Conservation (phyloP, 1,140 invertebrate species). For the Argopecten irradians region DNA sequence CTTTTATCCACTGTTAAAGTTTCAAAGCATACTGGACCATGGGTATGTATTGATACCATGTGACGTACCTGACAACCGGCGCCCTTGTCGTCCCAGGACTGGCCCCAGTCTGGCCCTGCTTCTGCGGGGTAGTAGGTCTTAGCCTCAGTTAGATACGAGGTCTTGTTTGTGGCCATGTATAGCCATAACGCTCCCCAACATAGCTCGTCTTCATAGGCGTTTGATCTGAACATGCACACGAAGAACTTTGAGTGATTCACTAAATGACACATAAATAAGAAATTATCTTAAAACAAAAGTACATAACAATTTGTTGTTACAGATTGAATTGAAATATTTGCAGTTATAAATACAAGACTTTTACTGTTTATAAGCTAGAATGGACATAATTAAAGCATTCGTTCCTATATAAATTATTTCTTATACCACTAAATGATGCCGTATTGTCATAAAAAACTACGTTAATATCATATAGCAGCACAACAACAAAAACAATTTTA, state of each 20-base stretch:
- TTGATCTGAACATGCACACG: constrained; percentile 76
- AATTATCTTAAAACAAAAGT: too few species aligned
- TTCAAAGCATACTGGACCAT: background rate
- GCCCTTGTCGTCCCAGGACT: constrained; percentile 82
- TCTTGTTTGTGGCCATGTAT: constrained; percentile 80
- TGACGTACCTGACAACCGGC: constrained; percentile 78
- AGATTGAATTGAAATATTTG: too few species aligned
- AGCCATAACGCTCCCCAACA: constrained; percentile 82
- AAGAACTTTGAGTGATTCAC: background rate
- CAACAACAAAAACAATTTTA: too few species aligned
- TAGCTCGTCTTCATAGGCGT: constrained; percentile 82
- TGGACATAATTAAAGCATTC: too few species aligned
- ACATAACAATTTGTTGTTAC: too few species aligned
- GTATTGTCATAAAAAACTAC: too few species aligned
- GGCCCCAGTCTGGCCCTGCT: constrained; percentile 64
- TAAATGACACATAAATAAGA: too few species aligned
- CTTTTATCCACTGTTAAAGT: background rate
- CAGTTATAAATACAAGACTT: too few species aligned
- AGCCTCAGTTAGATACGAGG: constrained; percentile 79
- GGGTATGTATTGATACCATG: background rate
- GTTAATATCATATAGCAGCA: too few species aligned
- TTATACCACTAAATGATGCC: too few species aligned
- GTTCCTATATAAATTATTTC: too few species aligned
- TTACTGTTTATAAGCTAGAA: too few species aligned
- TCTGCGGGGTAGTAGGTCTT: constrained; percentile 77